Conservation (phyloP, 2,888 invertebrate species). For the Dryocosmus kuriphilus region DNA sequence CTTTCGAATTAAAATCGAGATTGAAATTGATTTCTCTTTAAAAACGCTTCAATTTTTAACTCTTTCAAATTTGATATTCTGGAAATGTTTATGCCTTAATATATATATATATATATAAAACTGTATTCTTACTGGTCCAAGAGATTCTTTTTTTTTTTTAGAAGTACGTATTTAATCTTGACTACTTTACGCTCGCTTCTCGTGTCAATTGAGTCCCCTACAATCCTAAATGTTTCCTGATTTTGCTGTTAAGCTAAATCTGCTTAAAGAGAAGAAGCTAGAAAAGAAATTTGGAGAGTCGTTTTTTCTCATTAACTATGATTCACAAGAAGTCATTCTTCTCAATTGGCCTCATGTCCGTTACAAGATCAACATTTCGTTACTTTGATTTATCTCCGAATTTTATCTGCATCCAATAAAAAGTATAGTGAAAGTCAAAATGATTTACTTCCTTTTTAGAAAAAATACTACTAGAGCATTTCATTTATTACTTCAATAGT, state of each 20-base stretch:
- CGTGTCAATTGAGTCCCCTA: conserved; percentile 48
- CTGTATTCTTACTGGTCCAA: neutral
- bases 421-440: neutral
- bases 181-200: conserved; percentile 54
- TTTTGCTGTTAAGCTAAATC: neutral
- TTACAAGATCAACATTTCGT: neutral
- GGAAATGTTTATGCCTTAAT: no score
- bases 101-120: no score
- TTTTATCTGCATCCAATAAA: neutral
- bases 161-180: conserved; percentile 47
- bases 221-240: conserved; percentile 25
- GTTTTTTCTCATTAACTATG: conserved; percentile 7
- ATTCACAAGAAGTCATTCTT: conserved; percentile 4
- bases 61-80: no score
- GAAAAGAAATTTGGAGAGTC: neutral
- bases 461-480: no score
- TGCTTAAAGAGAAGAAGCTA: neutral
- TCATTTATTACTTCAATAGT: no score
- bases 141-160: neutral
- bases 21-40: no score
- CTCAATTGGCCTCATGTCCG: neutral
- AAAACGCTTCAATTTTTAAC: no score
- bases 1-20: no score
- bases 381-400: neutral
- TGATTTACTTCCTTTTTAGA: neutral